A percentile compares a stretch with the other conserved stretches of the same genome.
Evolutionary conservation across 2,113 vertebrate species (phyloP).

Genomic region (Ptyas mucosa): DNA sequence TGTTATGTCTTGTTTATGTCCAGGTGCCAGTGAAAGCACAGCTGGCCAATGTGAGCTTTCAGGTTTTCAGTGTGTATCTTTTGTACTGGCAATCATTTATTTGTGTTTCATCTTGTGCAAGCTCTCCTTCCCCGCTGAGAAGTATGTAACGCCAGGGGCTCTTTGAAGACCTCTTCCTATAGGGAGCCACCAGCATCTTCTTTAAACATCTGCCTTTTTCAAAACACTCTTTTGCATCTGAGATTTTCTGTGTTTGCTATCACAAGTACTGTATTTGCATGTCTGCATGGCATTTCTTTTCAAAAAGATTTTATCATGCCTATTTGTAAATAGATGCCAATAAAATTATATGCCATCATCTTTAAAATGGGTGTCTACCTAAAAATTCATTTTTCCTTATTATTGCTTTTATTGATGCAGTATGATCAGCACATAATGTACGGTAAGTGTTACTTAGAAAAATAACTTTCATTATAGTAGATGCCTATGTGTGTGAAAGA

Average conservation of each 20-base stretch:
- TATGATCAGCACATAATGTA: not conserved
- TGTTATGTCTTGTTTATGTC: conserved; percentile 63
- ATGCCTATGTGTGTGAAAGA: not conserved
- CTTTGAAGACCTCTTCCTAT: conserved; percentile 69
- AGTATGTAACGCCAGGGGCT: conserved; percentile 63
- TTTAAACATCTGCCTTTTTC: conserved; percentile 64
- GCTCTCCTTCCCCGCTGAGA: conserved; percentile 64
- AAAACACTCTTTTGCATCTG: conserved; percentile 50
- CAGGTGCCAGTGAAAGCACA: conserved; percentile 65
- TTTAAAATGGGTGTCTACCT: conserved; percentile 23
- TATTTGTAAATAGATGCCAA: conserved; percentile 28
- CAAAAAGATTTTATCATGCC: conserved; percentile 37
- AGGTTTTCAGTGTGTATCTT: conserved; percentile 60
- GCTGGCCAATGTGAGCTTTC: conserved; percentile 62
- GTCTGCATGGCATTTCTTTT: conserved; percentile 45
- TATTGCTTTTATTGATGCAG: fast-evolving
- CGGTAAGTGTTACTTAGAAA: fast-evolving
- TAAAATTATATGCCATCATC: conserved; percentile 31
- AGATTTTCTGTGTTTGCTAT: conserved; percentile 43
- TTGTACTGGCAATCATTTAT: conserved; percentile 63
- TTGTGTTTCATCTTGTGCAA: conserved; percentile 62
- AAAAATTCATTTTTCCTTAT: not conserved
- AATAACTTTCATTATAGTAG: not conserved
- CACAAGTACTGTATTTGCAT: conserved; percentile 57
- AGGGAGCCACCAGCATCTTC: conserved; percentile 63